Base-by-base conservation (phyloP, 1,140 invertebrate species). In the Bombus impatiens region DNA sequence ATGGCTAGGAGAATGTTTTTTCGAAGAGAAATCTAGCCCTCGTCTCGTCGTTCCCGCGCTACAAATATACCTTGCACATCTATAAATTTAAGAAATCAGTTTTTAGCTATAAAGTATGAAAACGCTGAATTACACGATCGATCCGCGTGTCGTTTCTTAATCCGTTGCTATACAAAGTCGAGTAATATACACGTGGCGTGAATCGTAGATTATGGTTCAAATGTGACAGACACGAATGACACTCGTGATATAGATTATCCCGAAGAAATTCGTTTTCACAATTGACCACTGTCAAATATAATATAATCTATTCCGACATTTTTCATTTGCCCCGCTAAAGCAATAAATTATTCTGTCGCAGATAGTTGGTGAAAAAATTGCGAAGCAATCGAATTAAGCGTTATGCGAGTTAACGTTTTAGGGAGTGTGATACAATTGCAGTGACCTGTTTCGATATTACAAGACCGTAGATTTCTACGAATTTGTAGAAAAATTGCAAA, bases 221-320 rank as follows among this genome's bases (percentile, higher is more conserved):
- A 22, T 18, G 42, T 42, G 28, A 18, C 42, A n/a, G 9, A 44
- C 44, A 75, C 32, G 74, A 75, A n/a, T 25, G 22, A 0, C 18
- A 35, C 32, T 75, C n/a, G 72, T 35, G 42, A 74, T 74, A 74
- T 9, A 74, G n/a, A 74, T 74, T 74, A 32, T n/a, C n/a, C 59
- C 59, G 5, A 18, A 53, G 5, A 44, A 74, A 75, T 13, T 75
- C 9, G 18, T 47, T 35, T 22, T 22, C 28, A 12, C 8, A 37
- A 53, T 35, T 53, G 22, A 22, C 42, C 70, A 44, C n/a, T 9
- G 42, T 74, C 42, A 5, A 32, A 74, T 10, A 8, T 32, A 32
- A 74, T 10, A 8, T 32, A 74, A 74, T 74, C n/a, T 47, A 10
- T n/a, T n/a, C 13, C 0, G 4, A 8, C 3, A 42, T 47, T 10